Evolutionary conservation across 1,140 invertebrate species (phyloP).

Genomic region (Pseudomyrmex concolor): DNA sequence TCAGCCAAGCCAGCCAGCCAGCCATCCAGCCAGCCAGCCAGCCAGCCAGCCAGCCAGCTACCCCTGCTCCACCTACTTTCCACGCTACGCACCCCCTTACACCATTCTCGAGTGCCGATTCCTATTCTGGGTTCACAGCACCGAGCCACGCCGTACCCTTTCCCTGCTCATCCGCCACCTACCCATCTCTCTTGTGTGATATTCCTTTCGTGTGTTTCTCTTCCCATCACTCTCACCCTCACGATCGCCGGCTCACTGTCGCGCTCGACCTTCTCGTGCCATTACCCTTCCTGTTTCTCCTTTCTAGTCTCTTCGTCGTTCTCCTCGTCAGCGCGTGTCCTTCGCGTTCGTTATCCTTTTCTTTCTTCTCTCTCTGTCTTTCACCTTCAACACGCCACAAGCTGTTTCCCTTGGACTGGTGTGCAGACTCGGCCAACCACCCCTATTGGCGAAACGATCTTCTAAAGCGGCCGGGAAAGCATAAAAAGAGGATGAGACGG

Average conservation of each 20-base stretch:
- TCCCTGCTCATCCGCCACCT: neutral
- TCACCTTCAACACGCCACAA: conserved; percentile 58
- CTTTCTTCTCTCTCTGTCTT: conserved; percentile 13
- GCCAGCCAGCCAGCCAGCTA: conserved; percentile 59
- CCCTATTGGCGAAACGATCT: conserved; percentile 70
- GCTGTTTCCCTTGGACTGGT: conserved; percentile 45
- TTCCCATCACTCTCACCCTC: conserved; percentile 65
- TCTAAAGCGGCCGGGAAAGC: conserved; percentile 57
- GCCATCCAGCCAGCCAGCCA: conserved; percentile 50
- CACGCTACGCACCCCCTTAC: conserved; percentile 74
- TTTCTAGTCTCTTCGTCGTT: conserved; percentile 7
- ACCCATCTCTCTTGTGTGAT: conserved; percentile 7
- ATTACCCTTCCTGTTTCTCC: conserved; percentile 51
- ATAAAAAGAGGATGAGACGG: conserved; percentile 61
- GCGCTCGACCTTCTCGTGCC: conserved; percentile 42
- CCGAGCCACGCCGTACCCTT: conserved; percentile 46
- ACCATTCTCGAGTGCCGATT: conserved; percentile 74
- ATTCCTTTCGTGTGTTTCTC: conserved; percentile 40
- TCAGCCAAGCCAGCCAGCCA: conserved; percentile 62
- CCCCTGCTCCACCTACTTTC: conserved; percentile 65
- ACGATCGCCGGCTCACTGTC: conserved; percentile 14
- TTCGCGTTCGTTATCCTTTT: conserved; percentile 52
- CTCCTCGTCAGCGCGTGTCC: conserved; percentile 27
- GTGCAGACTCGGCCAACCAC: conserved; percentile 68
- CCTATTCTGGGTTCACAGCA: conserved; percentile 74